These are phyloP conservation scores for Simalia tracyae DNA, from an alignment of 2,797 vertebrate species.

Conservation along the genomic window DNA sequence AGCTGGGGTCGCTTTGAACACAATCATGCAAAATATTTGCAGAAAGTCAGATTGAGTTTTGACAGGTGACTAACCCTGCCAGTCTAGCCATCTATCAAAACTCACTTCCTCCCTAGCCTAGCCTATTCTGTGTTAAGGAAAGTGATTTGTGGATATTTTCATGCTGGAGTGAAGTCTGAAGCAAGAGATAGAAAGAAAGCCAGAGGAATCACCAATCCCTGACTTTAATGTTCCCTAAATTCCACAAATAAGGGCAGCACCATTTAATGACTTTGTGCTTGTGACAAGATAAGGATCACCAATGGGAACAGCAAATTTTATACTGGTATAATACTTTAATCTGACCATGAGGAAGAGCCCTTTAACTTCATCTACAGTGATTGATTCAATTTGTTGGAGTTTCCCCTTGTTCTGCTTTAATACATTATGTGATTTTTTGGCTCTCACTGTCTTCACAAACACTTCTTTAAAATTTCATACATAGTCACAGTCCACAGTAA, in stretches of 20 bases:
- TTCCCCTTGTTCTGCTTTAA: neutral
- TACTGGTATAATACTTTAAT: neutral
- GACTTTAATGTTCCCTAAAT: neutral
- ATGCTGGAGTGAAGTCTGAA: neutral
- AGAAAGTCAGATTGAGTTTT: neutral
- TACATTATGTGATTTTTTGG: slow-evolving; percentile 5
- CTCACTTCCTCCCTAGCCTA: neutral
- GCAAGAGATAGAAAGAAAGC: neutral
- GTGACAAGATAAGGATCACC: neutral
- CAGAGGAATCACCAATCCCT: neutral
- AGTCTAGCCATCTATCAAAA: neutral
- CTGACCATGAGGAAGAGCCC: neutral
- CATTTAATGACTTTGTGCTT: neutral
- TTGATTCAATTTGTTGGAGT: neutral
- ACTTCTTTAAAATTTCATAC: neutral
- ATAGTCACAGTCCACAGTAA: slow-evolving; percentile 15
- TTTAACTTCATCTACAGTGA: neutral
- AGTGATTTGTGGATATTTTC: neutral
- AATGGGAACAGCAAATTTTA: neutral
- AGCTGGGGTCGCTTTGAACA: neutral
- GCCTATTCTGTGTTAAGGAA: neutral
- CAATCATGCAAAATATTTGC: neutral
- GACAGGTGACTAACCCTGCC: neutral
- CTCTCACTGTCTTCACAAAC: neutral
- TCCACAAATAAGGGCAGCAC: neutral